Base-by-base conservation (phyloP, 2,113 vertebrate species). In the Danionella cerebrum region DNA sequence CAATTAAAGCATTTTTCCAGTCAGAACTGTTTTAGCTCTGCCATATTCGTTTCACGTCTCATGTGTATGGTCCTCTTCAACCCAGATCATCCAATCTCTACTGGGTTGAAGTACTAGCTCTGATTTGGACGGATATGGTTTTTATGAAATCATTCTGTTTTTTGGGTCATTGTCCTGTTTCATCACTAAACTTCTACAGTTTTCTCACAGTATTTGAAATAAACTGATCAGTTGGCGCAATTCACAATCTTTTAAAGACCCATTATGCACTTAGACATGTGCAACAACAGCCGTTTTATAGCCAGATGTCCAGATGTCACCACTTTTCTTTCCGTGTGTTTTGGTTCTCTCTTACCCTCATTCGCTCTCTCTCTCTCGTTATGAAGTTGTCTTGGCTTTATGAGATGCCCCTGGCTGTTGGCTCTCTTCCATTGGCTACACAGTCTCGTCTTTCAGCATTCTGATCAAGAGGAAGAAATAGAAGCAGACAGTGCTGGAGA, bases 381-480 rank as follows among this genome's bases (percentile, higher is more conserved):
- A 60, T 67, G 54, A 72, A 59, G 38, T 47, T 19, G 38, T 44
- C 36, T 25, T 41, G 19, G 9, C 21, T 52, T 42, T 48, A 47
- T 65, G 39, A 66, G 36, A 29, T 31, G 19, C 33, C 54, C 6
- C 3, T 60, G 58, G 69, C 51, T 25, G 52, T 39, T 51, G 29
- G 21, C 14, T 2, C 38, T 53, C 50, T 14, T 19, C 42, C 2
- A 27, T 45, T 62, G 58, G 41, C 42, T 63, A 27, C 19, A 10
- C 59, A 14, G 27, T 47, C 60, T 29, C 2, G 60, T 35, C 60
- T 64, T 36, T 52, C 39, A 63, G 5, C 70, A 12, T 25, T 33
- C 19, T 47, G 27, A 78, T 78, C 65, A 70, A 65, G 73, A 79
- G 58, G 16, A 42, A 38, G 25, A 39, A 73, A 72, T 48, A 60